Evolutionary conservation across 1,140 invertebrate species (phyloP).

Genomic region (Panagrolaimus sp.): DNA sequence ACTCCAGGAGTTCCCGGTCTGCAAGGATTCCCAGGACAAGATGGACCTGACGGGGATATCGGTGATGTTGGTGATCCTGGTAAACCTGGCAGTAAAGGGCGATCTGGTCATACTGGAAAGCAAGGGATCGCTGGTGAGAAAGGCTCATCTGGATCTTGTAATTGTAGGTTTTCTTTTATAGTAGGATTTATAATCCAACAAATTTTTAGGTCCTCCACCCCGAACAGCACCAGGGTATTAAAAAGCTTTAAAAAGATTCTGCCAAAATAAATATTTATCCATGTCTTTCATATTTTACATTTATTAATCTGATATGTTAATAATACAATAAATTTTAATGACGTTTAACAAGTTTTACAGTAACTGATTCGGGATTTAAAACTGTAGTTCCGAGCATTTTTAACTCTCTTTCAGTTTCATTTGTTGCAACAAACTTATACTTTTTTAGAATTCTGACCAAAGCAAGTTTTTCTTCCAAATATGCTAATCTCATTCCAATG

Average conservation of each 20-base stretch:
- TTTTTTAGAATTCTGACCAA: slow-evolving; percentile 50
- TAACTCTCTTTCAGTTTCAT: slow-evolving; percentile 24
- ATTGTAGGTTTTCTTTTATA: neutral
- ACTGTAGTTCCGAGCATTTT: slow-evolving; percentile 17
- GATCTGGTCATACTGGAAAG: slow-evolving; percentile 11
- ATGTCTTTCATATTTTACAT: too few species aligned
- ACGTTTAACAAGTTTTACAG: slow-evolving; percentile 5
- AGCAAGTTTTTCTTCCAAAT: slow-evolving; percentile 68
- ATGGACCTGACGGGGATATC: slow-evolving; percentile 13
- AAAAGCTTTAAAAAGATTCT: neutral
- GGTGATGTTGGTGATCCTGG: slow-evolving; percentile 5
- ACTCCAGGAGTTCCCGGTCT: slow-evolving; percentile 4
- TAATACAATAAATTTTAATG: neutral
- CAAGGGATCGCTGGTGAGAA: slow-evolving; percentile 14
- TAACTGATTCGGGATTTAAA: slow-evolving; percentile 17
- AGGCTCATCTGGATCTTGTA: slow-evolving; percentile 19
- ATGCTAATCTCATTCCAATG: slow-evolving; percentile 67
- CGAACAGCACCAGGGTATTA: slow-evolving; percentile 19
- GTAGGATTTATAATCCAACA: neutral
- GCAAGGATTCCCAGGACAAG: neutral
- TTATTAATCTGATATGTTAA: neutral
- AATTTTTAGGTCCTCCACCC: neutral
- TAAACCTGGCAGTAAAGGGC: slow-evolving; percentile 8
- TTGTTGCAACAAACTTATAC: slow-evolving; percentile 25
- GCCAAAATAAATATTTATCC: too few species aligned